Evolutionary conservation across 2,888 invertebrate species (phyloP).

Genomic region (Plutella xylostella): DNA sequence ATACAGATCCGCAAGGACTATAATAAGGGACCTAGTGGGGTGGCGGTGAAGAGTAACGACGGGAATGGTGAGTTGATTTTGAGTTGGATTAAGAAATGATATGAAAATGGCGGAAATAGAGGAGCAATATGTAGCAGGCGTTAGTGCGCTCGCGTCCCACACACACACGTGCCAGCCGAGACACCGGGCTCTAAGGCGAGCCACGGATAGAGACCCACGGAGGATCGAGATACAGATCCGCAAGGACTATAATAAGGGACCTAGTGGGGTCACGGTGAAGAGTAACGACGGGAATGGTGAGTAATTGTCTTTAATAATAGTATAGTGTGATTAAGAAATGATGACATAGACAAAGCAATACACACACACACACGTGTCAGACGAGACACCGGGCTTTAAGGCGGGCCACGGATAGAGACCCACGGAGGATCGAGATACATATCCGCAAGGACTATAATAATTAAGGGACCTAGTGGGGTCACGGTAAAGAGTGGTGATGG

Average conservation of each 20-base stretch:
- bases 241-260: conserved; percentile 56
- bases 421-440: conserved; percentile 47
- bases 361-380: conserved; percentile 77
- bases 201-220: conserved; percentile 16
- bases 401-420: background rate
- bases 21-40: too few relatives aligned
- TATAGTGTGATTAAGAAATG: background rate
- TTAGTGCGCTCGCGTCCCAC: conserved; percentile 79
- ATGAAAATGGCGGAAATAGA: too few relatives aligned
- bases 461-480: too few relatives aligned
- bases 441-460: conserved; percentile 58
- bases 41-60: background rate
- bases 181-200: conserved; percentile 29
- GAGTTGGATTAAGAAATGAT: background rate
- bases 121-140: too few relatives aligned
- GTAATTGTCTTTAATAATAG: too few relatives aligned
- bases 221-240: conserved; percentile 56
- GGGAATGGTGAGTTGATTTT: conserved; percentile 1
- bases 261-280: too few relatives aligned
- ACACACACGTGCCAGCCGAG: conserved; percentile 74
- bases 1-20: conserved; percentile 61
- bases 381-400: conserved; percentile 49
- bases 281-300: background rate
- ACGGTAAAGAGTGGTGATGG: background rate
- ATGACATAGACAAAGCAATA: too few relatives aligned